Conservation (phyloP, 2,797 vertebrate genomes). For the Phataginus tetradactyla region DNA sequence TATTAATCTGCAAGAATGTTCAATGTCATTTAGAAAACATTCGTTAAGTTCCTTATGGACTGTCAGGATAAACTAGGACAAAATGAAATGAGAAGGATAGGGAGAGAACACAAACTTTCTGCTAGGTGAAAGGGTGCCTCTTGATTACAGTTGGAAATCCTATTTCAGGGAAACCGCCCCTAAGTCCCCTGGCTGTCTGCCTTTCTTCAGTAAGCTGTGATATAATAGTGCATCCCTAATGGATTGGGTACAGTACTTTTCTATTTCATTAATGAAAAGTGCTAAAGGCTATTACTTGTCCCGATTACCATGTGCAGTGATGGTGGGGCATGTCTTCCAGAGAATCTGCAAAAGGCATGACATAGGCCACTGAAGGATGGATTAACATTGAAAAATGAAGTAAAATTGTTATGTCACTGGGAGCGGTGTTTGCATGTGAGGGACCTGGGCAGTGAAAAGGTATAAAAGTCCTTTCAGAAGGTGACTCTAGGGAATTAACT, state of each 20-base stretch:
- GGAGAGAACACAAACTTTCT: background rate
- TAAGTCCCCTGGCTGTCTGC: conserved; percentile 67
- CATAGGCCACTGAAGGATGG: conserved; percentile 74
- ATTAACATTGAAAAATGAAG: background rate
- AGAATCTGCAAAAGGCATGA: conserved; percentile 71
- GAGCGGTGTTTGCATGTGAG: background rate
- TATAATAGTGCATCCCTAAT: conserved; percentile 89
- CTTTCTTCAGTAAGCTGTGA: conserved; percentile 88
- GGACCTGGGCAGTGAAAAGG: conserved; percentile 37
- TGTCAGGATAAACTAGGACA: conserved; percentile 65
- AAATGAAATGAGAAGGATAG: conserved; percentile 44
- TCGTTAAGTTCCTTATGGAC: conserved; percentile 68
- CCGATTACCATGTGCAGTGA: conserved; percentile 87
- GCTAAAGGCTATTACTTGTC: conserved; percentile 91
- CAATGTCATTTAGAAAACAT: conserved; percentile 77
- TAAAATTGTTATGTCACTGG: background rate
- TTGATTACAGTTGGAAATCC: conserved; percentile 61
- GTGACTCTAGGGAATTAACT: conserved; percentile 79
- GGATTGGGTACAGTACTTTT: conserved; percentile 90
- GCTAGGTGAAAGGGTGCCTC: conserved; percentile 61
- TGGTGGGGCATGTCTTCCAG: conserved; percentile 76
- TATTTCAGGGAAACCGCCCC: conserved; percentile 76
- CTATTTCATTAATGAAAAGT: conserved; percentile 92
- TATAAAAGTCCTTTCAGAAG: conserved; percentile 79
- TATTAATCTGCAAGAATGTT: conserved; percentile 73